Base-by-base conservation (phyloP, 1,140 invertebrate genomes). In the Himalopsyche phryganea region DNA sequence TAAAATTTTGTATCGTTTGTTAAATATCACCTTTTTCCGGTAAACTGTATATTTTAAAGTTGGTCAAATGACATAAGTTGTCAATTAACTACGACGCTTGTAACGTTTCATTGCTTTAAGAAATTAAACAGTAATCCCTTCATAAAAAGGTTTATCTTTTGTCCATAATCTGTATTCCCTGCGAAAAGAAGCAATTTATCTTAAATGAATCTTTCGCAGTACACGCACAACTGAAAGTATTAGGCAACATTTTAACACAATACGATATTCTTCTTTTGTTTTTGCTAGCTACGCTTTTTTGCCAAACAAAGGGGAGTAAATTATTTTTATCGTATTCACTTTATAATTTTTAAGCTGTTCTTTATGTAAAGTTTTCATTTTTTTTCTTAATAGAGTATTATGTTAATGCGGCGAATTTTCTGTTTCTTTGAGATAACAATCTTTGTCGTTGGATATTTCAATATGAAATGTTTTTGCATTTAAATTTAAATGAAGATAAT, bases 111-210 rank as follows among this genome's bases (percentile, higher is more conserved):
- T 40, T 15, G n/a, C 38, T 3, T 40, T 40, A 15, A 40, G n/a
- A 40, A 40, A 40, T 40, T 45, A 45, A 19, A 15, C 5, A 45
- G 17, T 45, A 15, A 61, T 48, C 19, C 45, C 2, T 17, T 57
- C 47, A 28, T 13, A 15, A 32, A 4, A 35, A 55, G 48, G 49
- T 70, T 61, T 70, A 76, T 65, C 65, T 63, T 65, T 23, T 68
- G 57, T 63, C 63, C 63, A 48, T 67, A 52, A 58, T 45, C 42
- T 45, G 9, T 17, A 20, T 48, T 32, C 36, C 44, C 51, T 49
- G 46, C 58, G 20, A n/a, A 5, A n/a, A 41, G 20, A 45, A 9
- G 33, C 47, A 33, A 40, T 19, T 51, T 32, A 46, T 50, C 45
- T 17, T 50, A 14, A 51, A 41, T 52, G 32, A 42, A n/a, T 52